These are phyloP conservation scores for Damaliscus lunatus DNA, from an alignment of 2,113 vertebrate species.

Conservation along the genomic window DNA sequence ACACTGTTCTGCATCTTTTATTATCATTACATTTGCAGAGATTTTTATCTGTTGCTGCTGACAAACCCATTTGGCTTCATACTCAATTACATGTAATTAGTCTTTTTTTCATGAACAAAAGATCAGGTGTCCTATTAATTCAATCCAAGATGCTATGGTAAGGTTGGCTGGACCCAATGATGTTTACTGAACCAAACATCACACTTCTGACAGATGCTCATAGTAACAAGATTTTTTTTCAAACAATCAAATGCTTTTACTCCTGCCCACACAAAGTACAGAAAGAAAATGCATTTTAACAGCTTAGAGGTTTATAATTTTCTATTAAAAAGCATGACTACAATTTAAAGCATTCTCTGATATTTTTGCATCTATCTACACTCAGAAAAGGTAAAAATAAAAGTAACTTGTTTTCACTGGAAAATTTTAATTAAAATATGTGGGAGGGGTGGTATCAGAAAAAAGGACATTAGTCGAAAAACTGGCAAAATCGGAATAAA, in stretches of 20 bases:
- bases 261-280: conserved; percentile 49
- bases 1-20: conserved; percentile 46
- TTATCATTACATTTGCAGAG: conserved; percentile 53
- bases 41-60: conserved; percentile 60
- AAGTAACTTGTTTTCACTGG: not conserved
- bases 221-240: conserved; percentile 57
- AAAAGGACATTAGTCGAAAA: not conserved
- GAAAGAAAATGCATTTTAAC: conserved; percentile 43
- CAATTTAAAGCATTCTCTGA: not conserved
- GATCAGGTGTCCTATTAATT: conserved; percentile 71
- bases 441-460: not conserved
- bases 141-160: conserved; percentile 15
- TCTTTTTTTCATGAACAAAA: conserved; percentile 70
- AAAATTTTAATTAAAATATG: not conserved
- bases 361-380: not conserved
- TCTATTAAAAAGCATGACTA: conserved; percentile 30
- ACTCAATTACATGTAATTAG: conserved; percentile 72
- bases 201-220: conserved; percentile 59
- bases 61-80: conserved; percentile 57
- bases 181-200: conserved; percentile 53
- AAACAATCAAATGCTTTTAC: conserved; percentile 52
- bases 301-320: conserved; percentile 31
- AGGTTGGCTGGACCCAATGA: conserved; percentile 49
- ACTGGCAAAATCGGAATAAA: not conserved
- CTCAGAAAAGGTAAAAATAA: not conserved